Evolutionary conservation across 2,797 vertebrate genomes (phyloP), one percentile per base, ranked within the genome.

Genomic region (Yasuhikotakia modesta): DNA sequence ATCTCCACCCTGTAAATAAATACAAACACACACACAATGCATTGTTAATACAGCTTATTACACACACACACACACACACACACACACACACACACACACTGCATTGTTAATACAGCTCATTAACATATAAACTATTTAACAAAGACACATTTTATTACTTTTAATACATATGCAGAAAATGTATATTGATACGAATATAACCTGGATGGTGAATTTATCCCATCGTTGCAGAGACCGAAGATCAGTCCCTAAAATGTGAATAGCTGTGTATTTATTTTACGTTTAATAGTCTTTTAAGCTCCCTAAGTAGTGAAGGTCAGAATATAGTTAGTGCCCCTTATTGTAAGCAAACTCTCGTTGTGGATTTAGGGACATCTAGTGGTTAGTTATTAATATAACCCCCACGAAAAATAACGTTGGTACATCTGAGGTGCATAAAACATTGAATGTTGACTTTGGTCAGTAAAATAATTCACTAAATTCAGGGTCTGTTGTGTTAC

Each of bases 1-100:
- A 46, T 92, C 73, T 85, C 85, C 80, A 85, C 57, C 70, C 79
- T 73, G 12, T 72, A 64, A 76, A 85, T 70, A 76, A 58, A 77
- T 65, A 88, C 19, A 79, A 48, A 64, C 55, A 64, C 39, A 35
- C 65, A 81, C 65, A 74, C 35, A 65, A n/a, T n/a, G n/a, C n/a
- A n/a, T n/a, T n/a, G n/a, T n/a, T n/a, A n/a, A n/a, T n/a, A n/a
- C n/a, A n/a, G n/a, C n/a, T n/a, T n/a, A n/a, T n/a, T 17, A 63
- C 30, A 50, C 48, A 48, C 10, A 48, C 45, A 48, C 45, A 48
- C 45, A 46, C 45, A 46, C 45, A 46, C 45, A 46, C 45, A 46
- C 45, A 46, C 45, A 46, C 45, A 46, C 45, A 46, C 45, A 46
- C 45, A 46, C 45, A 46, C 45, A 14, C 16, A 17, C 5, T 55